phyloP scores from a whole-genome alignment of 2,797 vertebrate genomes.

The Pseudotriccus pelzelni region DNA sequence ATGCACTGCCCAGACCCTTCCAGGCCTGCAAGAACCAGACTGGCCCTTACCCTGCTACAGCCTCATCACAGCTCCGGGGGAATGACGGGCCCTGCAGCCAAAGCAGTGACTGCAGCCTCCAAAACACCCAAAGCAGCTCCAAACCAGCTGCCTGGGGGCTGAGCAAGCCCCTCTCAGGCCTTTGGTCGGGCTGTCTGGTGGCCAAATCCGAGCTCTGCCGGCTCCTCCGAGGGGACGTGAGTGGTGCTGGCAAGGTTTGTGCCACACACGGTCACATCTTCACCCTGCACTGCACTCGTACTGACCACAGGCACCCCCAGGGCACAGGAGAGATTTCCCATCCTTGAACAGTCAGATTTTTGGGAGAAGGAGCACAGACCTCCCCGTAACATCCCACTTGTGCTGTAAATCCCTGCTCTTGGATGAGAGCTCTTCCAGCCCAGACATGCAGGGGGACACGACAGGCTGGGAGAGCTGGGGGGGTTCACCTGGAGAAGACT shows the following conservation, averaged over 20 bases:
- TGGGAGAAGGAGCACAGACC: not conserved
- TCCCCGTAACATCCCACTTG: not conserved
- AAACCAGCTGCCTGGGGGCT: not conserved
- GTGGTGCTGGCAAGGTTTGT: not conserved
- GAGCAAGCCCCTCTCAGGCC: not conserved
- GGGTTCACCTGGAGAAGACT: not conserved
- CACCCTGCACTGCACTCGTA: fast-evolving
- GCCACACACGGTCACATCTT: not conserved
- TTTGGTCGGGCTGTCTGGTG: not conserved
- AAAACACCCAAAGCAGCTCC: not conserved
- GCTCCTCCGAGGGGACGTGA: fast-evolving
- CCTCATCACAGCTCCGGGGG: not conserved
- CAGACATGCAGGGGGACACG: fast-evolving
- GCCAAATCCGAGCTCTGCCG: not conserved
- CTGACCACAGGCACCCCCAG: not conserved
- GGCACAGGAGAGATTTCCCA: not conserved
- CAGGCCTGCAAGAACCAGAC: not conserved
- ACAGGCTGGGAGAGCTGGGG: not conserved
- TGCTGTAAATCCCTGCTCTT: not conserved
- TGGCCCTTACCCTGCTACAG: not conserved
- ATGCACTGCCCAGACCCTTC: not conserved
- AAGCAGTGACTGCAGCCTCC: not conserved
- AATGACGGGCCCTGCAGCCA: not conserved
- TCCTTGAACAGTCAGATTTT: not conserved
- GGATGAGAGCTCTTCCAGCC: not conserved